Percentiles rank a stretch among this genome's conserved stretches.
Evolutionary conservation across 2,113 vertebrate species (phyloP).

Genomic region (Sinocyclocheilus maitianheensis): DNA sequence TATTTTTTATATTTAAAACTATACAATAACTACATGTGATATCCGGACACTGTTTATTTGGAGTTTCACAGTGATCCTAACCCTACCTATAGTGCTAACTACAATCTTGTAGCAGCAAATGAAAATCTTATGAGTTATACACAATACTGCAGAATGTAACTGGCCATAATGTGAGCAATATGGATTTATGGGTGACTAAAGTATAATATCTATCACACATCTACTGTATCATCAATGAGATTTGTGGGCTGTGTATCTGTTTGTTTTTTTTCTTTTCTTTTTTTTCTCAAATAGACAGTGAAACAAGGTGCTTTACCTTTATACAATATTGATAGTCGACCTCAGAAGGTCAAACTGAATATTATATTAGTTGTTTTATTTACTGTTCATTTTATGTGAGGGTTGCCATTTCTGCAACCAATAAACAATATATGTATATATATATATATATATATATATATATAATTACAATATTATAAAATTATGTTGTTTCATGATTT

Average conservation of each 20-base stretch:
- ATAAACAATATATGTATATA: too few species aligned
- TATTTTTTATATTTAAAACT: too few species aligned
- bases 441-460: too few species aligned
- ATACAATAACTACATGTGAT: too few species aligned
- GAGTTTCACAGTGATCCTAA: not conserved
- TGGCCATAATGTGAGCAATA: not conserved
- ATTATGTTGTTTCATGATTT: not conserved
- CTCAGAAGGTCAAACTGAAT: not conserved
- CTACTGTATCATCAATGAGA: too few species aligned
- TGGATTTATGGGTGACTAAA: not conserved
- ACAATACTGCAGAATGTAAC: not conserved
- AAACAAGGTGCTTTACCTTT: not conserved
- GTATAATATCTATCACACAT: not conserved
- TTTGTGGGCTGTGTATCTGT: too few species aligned
- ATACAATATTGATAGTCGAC: not conserved
- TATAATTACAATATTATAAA: too few species aligned
- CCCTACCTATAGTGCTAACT: not conserved
- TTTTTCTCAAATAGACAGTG: not conserved
- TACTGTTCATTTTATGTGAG: not conserved
- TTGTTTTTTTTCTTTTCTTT: too few species aligned
- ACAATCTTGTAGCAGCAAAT: not conserved
- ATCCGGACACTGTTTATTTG: not conserved
- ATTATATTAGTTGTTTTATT: not conserved
- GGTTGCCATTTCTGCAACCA: too few species aligned
- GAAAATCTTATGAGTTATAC: not conserved